Base-by-base conservation (phyloP, 2,888 invertebrate species). In the Rhingia rostrata region DNA sequence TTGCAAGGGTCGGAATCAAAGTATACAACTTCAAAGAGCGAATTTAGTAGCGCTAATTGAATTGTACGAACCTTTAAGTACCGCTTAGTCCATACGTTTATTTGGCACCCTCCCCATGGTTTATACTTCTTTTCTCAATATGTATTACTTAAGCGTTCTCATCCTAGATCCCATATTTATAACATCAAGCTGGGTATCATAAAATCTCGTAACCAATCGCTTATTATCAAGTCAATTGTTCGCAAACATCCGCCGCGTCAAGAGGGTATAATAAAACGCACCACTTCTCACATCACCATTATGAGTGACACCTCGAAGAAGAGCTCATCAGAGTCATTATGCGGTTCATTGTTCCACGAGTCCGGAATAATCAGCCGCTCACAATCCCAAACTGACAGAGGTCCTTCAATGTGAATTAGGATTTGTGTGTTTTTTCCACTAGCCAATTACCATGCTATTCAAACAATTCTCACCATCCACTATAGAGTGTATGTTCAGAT, bases 141-240 rank as follows among this genome's bases (percentile, higher is more conserved):
- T 22, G 1, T 22, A 22, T 22, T 22, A 22, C 22, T 22, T 22
- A 22, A 22, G 22, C 22, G 22, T 22, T 22, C 22, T 22, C 22
- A 22, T 22, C 22, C 22, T 22, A 22, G 22, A 22, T 22, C 22
- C 22, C 22, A 22, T 22, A 22, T 22, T 22, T 22, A 22, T 22
- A 22, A 22, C 22, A 22, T 22, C 22, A 22, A 22, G 22, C 22
- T 22, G 22, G 2, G 22, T 22, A 22, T 22, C 22, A 22, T 22
- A 22, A 1, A 22, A 58, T 39, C 41, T 22, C 66, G 30, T 12
- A 61, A 49, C 79, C 73, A 74, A 75, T 66, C 37, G 64, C 66
- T 61, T 74, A 79, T 75, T 84, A 80, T 75, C 73, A 84, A 80
- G 69, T 80, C 84, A 80, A 84, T 84, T 84, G 84, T 84, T 78